Evolutionary conservation across 2,797 vertebrate genomes (phyloP).

Genomic region (Rhinoraja longicauda): DNA sequence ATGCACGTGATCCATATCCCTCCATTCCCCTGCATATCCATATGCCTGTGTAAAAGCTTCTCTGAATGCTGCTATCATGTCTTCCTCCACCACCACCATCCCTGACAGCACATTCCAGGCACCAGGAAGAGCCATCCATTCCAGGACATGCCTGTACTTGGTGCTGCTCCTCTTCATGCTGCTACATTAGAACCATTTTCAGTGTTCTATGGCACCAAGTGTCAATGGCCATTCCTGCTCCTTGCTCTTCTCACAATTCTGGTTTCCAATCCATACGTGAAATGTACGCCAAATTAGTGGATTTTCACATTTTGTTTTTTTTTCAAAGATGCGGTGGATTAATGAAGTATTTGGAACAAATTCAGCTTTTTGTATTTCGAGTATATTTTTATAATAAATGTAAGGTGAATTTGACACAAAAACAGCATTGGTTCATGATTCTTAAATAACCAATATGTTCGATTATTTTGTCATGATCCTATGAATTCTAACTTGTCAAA

Average conservation of each 20-base stretch:
- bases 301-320: slow-evolving; percentile 68
- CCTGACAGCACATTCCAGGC: no score
- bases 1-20: no score
- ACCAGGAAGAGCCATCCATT: background rate
- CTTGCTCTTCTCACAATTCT: background rate
- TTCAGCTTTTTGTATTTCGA: slow-evolving; percentile 63
- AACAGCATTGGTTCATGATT: slow-evolving; percentile 14
- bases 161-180: no score
- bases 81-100: no score
- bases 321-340: background rate
- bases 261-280: slow-evolving; percentile 46
- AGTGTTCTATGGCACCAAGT: background rate
- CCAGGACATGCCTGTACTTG: background rate
- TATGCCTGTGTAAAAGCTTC: no score
- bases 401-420: slow-evolving; percentile 52
- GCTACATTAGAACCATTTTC: background rate
- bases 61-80: no score
- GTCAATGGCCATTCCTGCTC: background rate
- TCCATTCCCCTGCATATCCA: no score
- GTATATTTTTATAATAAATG: slow-evolving; percentile 76
- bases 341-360: background rate
- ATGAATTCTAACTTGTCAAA: background rate
- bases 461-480: background rate
- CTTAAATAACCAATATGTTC: background rate
- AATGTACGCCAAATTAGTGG: slow-evolving; percentile 63